A percentile compares a stretch with the other conserved stretches of the same genome.
These are phyloP conservation scores for Numida meleagris DNA, from an alignment of 2,113 vertebrate genomes.

Conservation along the genomic window DNA sequence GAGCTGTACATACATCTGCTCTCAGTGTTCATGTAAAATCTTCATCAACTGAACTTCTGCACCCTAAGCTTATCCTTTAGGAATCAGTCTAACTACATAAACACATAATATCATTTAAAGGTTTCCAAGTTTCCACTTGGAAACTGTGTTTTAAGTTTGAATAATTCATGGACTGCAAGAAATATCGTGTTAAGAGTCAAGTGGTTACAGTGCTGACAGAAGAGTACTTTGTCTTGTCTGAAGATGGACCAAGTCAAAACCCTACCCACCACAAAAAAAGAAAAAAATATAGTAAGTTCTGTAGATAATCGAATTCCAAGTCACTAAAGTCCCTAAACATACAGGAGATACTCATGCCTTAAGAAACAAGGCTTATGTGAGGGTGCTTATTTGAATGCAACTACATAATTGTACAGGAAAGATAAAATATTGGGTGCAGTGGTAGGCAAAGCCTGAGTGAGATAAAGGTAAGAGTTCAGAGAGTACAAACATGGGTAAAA, in stretches of 20 bases:
- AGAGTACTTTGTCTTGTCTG: background rate
- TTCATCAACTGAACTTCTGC: background rate
- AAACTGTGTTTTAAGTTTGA: background rate
- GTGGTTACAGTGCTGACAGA: background rate
- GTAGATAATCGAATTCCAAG: background rate
- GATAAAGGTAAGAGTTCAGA: background rate
- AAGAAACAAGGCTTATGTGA: background rate
- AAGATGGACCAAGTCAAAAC: background rate
- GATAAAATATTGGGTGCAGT: background rate
- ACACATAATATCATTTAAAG: background rate
- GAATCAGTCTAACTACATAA: background rate
- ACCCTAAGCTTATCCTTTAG: background rate
- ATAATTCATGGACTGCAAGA: background rate
- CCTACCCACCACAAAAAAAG: fast-evolving
- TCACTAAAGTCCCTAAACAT: background rate
- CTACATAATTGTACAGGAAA: background rate
- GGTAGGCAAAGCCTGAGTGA: background rate
- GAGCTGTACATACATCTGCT: background rate
- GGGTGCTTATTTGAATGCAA: background rate
- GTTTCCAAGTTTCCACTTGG: background rate
- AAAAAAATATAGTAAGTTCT: background rate
- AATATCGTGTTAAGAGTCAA: background rate
- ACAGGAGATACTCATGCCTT: background rate
- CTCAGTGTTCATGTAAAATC: background rate
- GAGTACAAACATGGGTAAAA: background rate